Conservation (phyloP, 2,113 vertebrate species). For the Cephalopterus ornatus region DNA sequence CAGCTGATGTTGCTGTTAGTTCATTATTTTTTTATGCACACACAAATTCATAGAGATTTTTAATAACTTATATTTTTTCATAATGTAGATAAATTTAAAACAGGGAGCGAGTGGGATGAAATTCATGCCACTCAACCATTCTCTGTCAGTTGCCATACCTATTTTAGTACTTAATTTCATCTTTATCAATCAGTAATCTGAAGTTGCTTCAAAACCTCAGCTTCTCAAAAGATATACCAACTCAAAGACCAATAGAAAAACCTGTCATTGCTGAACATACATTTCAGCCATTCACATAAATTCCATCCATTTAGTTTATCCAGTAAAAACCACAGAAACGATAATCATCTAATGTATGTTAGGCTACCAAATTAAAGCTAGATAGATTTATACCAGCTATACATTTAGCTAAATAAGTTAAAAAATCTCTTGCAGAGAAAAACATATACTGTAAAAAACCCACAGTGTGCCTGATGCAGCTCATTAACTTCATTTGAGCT, state of each 20-base stretch:
- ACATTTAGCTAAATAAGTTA: background rate
- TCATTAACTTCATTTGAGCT: background rate
- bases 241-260: background rate
- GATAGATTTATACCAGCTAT: background rate
- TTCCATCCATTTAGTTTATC: background rate
- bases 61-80: background rate
- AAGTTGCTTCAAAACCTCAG: background rate
- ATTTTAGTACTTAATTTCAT: slow-evolving; percentile 20
- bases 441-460: background rate
- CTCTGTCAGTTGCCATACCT: background rate
- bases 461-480: background rate
- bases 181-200: background rate
- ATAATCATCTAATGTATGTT: background rate
- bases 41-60: background rate
- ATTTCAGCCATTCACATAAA: background rate
- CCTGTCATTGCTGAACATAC: background rate
- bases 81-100: background rate
- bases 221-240: background rate
- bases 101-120: background rate
- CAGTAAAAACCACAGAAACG: background rate
- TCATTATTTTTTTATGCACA: background rate
- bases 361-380: background rate
- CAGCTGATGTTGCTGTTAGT: background rate
- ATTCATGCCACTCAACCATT: background rate
- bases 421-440: background rate